Conservation (phyloP, 2,797 vertebrate species). For the Manis crassicaudata region DNA sequence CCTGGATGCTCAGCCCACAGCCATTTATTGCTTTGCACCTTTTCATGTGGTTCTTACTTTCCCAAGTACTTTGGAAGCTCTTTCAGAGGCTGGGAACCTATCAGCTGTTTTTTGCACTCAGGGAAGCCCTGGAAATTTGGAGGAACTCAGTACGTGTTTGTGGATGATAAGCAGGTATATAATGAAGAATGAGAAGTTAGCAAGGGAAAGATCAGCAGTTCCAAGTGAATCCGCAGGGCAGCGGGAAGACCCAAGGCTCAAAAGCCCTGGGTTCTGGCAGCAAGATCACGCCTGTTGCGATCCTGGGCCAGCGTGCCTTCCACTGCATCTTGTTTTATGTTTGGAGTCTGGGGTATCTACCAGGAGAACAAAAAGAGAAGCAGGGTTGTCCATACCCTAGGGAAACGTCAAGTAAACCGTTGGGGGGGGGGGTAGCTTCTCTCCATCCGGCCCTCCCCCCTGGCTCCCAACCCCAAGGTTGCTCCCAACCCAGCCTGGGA, state of each 20-base stretch:
- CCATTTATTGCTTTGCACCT: rapidly evolving
- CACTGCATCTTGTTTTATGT: background rate
- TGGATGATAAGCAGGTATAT: background rate
- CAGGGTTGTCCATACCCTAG: background rate
- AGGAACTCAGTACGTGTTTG: background rate
- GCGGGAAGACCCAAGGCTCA: background rate
- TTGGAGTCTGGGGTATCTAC: background rate
- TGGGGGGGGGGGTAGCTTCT: background rate
- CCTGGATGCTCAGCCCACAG: rapidly evolving
- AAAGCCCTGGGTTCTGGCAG: background rate
- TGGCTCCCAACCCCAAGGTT: too few relatives aligned
- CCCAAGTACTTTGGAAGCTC: background rate
- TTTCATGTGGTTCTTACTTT: background rate
- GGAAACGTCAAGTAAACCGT: background rate
- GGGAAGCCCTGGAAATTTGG: background rate
- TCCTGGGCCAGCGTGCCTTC: background rate
- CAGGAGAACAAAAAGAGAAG: background rate
- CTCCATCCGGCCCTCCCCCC: background rate
- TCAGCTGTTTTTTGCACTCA: background rate
- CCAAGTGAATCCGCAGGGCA: background rate
- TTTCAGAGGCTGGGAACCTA: background rate
- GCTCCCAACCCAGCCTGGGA: rapidly evolving
- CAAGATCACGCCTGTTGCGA: background rate
- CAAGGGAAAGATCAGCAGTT: background rate
- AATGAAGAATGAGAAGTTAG: background rate